These are phyloP conservation scores for Sebastiscus albofasciatus DNA, from an alignment of 2,797 vertebrate species.

Conservation along the genomic window DNA sequence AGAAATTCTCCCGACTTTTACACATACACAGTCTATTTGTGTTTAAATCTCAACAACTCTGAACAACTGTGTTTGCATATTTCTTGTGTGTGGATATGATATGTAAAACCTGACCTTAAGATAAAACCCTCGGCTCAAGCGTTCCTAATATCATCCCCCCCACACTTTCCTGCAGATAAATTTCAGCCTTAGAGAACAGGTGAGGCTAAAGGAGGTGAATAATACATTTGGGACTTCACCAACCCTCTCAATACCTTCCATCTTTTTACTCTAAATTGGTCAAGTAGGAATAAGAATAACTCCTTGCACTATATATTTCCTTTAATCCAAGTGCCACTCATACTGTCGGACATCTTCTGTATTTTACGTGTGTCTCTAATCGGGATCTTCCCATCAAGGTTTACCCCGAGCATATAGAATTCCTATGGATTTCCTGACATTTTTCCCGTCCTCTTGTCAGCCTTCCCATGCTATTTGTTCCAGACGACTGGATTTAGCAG, in stretches of 20 bases:
- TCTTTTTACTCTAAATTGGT: constrained; percentile 23
- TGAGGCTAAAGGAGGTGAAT: constrained; percentile 55
- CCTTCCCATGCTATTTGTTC: constrained; percentile 72
- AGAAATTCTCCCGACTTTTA: constrained; percentile 14
- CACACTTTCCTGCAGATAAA: constrained; percentile 54
- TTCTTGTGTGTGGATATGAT: constrained; percentile 54
- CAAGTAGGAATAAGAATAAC: constrained; percentile 31
- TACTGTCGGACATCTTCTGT: constrained; percentile 24
- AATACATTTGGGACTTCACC: constrained; percentile 48
- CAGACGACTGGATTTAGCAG: constrained; percentile 63
- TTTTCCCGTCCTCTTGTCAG: constrained; percentile 65
- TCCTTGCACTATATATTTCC: constrained; percentile 26
- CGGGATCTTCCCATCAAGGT: constrained; percentile 46
- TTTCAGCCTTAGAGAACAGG: constrained; percentile 73
- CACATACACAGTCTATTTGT: constrained; percentile 5
- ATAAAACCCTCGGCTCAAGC: constrained; percentile 69
- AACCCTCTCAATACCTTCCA: constrained; percentile 26
- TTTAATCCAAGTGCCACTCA: constrained; percentile 60
- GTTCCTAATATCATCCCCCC: constrained; percentile 71
- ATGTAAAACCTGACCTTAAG: constrained; percentile 84
- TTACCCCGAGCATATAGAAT: constrained; percentile 56
- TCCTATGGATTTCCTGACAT: constrained; percentile 66
- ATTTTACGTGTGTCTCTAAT: constrained; percentile 41
- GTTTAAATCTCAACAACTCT: constrained; percentile 16
- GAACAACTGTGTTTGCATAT: constrained; percentile 29